Conservation (phyloP, 2,797 vertebrate species). For the Pteronotus mesoamericanus region DNA sequence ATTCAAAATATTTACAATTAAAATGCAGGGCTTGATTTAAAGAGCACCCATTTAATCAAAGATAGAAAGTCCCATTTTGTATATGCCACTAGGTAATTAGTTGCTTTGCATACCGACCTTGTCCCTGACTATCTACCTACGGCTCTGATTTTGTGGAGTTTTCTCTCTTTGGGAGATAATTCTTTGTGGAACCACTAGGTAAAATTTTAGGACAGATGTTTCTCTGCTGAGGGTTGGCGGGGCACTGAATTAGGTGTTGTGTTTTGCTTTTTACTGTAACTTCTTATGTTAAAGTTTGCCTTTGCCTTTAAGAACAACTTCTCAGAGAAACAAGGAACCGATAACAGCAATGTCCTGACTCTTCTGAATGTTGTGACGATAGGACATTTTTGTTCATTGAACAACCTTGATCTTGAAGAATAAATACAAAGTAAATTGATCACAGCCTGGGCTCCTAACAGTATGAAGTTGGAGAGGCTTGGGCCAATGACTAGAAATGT, state of each 20-base stretch:
- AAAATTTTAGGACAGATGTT: not conserved
- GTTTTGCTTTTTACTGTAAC: not conserved
- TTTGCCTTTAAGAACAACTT: slow-evolving; percentile 4
- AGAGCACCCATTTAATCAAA: slow-evolving; percentile 62
- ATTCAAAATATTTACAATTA: slow-evolving; percentile 48
- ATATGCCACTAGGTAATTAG: not conserved
- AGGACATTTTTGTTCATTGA: not conserved
- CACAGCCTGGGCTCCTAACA: not conserved
- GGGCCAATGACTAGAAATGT: not conserved
- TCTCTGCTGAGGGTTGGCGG: not conserved
- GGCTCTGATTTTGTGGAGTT: not conserved
- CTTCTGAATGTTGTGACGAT: not conserved
- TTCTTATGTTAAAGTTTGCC: not conserved
- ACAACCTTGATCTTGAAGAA: not conserved
- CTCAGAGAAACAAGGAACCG: not conserved
- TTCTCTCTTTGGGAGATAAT: not conserved
- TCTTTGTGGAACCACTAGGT: not conserved
- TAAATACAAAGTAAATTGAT: not conserved
- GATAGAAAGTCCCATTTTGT: slow-evolving; percentile 46
- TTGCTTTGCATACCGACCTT: slow-evolving; percentile 27
- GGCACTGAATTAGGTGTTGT: not conserved
- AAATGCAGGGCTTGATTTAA: slow-evolving; percentile 53
- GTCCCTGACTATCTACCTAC: not conserved
- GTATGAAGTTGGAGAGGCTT: not conserved
- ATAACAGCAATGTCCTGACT: not conserved